phyloP scores from a whole-genome alignment of 2,797 vertebrate genomes.

The Hippoglossus hippoglossus region DNA sequence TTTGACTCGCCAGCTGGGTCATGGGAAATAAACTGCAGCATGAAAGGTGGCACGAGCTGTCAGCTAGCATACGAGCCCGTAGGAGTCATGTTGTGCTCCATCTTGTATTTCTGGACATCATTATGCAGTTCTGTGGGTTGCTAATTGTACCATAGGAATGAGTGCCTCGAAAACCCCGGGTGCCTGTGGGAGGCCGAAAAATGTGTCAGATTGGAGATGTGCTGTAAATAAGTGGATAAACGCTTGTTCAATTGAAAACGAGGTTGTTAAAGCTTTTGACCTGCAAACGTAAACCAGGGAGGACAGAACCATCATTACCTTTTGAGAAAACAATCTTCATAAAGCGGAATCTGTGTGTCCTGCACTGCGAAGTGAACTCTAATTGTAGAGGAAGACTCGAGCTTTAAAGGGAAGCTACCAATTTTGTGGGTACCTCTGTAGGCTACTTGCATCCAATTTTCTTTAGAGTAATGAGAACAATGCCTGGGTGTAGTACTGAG shows the following conservation, averaged over 20 bases:
- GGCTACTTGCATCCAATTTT: conserved; percentile 35
- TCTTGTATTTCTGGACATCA: conserved; percentile 71
- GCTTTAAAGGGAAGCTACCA: conserved; percentile 31
- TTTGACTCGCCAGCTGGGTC: conserved; percentile 42
- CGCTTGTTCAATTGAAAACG: conserved; percentile 45
- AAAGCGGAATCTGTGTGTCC: conserved; percentile 19
- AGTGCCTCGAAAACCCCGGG: conserved; percentile 58
- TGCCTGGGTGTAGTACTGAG: conserved; percentile 8
- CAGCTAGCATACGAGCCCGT: conserved; percentile 68
- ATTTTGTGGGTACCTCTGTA: conserved; percentile 37
- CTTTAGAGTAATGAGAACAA: conserved; percentile 24
- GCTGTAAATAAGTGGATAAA: conserved; percentile 68
- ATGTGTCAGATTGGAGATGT: conserved; percentile 62
- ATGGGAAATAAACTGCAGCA: conserved; percentile 38
- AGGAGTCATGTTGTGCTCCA: conserved; percentile 67
- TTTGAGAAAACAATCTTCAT: conserved; percentile 5
- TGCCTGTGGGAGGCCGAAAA: conserved; percentile 67
- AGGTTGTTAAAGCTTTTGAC: conserved; percentile 39
- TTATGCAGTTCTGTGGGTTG: conserved; percentile 74
- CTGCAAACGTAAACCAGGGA: conserved; percentile 12
- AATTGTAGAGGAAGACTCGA: conserved; percentile 25
- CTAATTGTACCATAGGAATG: conserved; percentile 73
- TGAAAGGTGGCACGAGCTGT: conserved; percentile 44
- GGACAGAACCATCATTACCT: conserved; percentile 7
- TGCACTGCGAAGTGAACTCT: background rate